A percentile compares a stretch with the other conserved stretches of the same genome.
Conservation (phyloP, 2,888 invertebrate species). For the Lucinisca nassula region DNA sequence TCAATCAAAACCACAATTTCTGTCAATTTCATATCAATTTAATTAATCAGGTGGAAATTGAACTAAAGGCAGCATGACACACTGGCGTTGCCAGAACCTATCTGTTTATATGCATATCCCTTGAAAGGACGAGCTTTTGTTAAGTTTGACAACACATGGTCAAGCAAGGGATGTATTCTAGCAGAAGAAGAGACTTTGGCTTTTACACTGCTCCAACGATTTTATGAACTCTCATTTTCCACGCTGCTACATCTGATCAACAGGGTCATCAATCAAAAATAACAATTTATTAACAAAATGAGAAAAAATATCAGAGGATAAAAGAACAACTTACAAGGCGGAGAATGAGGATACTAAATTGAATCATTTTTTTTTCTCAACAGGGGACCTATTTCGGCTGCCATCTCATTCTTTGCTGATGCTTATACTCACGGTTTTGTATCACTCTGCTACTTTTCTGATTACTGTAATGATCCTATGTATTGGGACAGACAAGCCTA, state of each 20-base stretch:
- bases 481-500: too few relatives aligned
- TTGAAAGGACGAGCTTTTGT: too few relatives aligned
- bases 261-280: slow-evolving; percentile 3
- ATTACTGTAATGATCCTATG: too few relatives aligned
- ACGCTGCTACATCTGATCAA: neutral
- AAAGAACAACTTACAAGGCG: neutral
- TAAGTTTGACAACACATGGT: too few relatives aligned
- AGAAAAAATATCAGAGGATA: neutral
- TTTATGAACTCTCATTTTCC: slow-evolving; percentile 15
- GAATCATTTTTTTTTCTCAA: slow-evolving; percentile 5
- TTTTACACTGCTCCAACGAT: neutral
- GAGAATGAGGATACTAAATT: neutral
- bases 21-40: slow-evolving; percentile 4
- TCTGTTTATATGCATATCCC: too few relatives aligned
- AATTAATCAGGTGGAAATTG: slow-evolving; percentile 9
- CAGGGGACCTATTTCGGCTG: neutral
- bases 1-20: too few relatives aligned
- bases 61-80: neutral
- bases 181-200: neutral
- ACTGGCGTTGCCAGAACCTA: too few relatives aligned
- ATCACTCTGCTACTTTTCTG: neutral
- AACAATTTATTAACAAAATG: neutral
- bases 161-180: too few relatives aligned
- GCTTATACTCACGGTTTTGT: neutral
- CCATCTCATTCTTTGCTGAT: neutral